Evolutionary conservation across 2,113 vertebrate species (phyloP), one percentile per base, ranked within the genome.

Genomic region (Dolichotis patagonum): DNA sequence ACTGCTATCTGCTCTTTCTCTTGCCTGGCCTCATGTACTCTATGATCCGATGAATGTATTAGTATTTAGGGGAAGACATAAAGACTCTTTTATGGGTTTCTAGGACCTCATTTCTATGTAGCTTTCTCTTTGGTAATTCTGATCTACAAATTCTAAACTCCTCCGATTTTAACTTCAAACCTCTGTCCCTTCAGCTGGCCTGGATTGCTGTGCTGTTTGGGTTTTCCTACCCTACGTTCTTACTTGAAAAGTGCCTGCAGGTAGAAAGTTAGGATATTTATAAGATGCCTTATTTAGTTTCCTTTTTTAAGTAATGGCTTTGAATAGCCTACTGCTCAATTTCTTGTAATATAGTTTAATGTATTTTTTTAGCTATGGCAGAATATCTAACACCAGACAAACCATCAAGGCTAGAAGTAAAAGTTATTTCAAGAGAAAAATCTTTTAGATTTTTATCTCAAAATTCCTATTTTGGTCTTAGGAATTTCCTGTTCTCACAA

Each of bases 81-180:
- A 88, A 41, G 5, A 82, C 12, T 9, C 30, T 3, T 62, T 11
- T 20, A 52, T 10, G 90, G 14, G 86, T 87, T 90, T 88, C 35
- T 84, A 28, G 12, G 54, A 28, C 52, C 14, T 77, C 43, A 58
- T 62, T 49, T 60, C 41, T 85, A 2, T 32, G 22, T 17, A 49
- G 9, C 71, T 95, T 89, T 84, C 9, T 38, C 24, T 67, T 91
- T 89, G 35, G 24, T 91, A 91, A 94, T 97, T 90, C 26, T n/a
- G 1, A 17, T 89, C 12, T 38, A 82, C 14, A 62, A 88, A 84
- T 78, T 69, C 35, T 95, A 65, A 62, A 78, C 60, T 49, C 9
- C 62, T 94, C 13, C 65, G 17, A 77, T 4, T 71, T n/a, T 38
- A 86, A 88, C 67, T 60, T 88, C 0, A 91, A 83, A 65, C 54